These are phyloP conservation scores for Ianthella basta DNA, from an alignment of 37 sponge, comb jelly and placozoan genomes.

Conservation along the genomic window DNA sequence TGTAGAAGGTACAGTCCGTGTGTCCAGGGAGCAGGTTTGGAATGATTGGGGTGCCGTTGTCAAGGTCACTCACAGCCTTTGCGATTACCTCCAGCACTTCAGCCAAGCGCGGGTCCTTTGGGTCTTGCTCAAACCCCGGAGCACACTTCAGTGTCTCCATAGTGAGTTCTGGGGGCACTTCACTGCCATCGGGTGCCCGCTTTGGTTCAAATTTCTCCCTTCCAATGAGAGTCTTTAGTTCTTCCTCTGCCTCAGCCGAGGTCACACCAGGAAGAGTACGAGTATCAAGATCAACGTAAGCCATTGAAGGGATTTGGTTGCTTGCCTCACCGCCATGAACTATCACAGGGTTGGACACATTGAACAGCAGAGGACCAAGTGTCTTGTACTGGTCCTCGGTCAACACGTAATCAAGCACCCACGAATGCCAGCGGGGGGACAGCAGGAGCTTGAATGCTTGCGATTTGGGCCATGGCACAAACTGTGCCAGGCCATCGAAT, in stretches of 20 bases:
- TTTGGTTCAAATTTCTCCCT: constrained; percentile 30
- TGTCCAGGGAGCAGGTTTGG: constrained; percentile 58
- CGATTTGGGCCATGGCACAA: constrained; percentile 51
- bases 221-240: constrained; percentile 66
- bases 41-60: constrained; percentile 61
- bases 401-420: constrained; percentile 41
- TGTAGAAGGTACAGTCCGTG: constrained; percentile 67
- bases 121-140: constrained; percentile 50
- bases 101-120: constrained; percentile 7
- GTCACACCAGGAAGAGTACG: constrained; percentile 79
- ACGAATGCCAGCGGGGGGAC: constrained; percentile 45
- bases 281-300: constrained; percentile 62
- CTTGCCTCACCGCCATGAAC: constrained; percentile 61
- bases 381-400: constrained; percentile 46
- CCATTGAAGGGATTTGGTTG: constrained; percentile 81
- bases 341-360: constrained; percentile 74
- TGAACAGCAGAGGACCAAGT: constrained; percentile 65
- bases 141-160: constrained; percentile 44
- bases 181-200: constrained; percentile 24
- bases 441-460: constrained; percentile 51
- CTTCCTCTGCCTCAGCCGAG: constrained; percentile 55
- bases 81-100: constrained; percentile 47
- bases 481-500: constrained; percentile 47
- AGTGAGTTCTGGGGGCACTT: constrained; percentile 42
- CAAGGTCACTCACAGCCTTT: constrained; percentile 23